A percentile compares a stretch with the other conserved stretches of the same genome.
Conservation (phyloP, 1,140 invertebrate genomes). For the Whitmania pigra region DNA sequence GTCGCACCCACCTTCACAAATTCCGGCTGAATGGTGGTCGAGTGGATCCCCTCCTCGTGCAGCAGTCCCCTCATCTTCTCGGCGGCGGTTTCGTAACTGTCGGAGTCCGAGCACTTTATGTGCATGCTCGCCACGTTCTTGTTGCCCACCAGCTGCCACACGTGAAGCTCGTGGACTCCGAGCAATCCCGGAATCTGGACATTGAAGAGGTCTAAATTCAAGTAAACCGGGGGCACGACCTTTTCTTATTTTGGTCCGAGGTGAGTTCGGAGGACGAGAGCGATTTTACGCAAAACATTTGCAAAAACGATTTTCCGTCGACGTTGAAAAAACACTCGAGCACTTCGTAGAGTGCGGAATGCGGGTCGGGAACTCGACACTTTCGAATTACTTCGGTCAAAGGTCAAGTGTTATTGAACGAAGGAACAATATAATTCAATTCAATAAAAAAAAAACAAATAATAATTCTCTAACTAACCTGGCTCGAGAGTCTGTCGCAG, state of each 20-base stretch:
- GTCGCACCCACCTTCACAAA: slow-evolving; percentile 1
- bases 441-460: too few species aligned
- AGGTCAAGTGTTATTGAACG: too few species aligned
- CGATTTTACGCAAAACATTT: background rate
- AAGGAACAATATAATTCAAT: too few species aligned
- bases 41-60: slow-evolving; percentile 20
- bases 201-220: background rate
- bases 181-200: slow-evolving; percentile 3
- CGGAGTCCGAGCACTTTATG: background rate
- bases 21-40: slow-evolving; percentile 18
- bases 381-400: too few species aligned
- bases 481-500: background rate
- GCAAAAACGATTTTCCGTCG: background rate
- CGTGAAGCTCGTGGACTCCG: slow-evolving; percentile 10
- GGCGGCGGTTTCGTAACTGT: slow-evolving; percentile 2
- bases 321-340: too few species aligned
- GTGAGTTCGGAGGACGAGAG: background rate
- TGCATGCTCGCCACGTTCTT: slow-evolving; percentile 4
- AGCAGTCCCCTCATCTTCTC: slow-evolving; percentile 7
- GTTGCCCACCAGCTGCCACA: slow-evolving; percentile 16
- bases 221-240: background rate
- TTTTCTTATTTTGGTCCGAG: background rate
- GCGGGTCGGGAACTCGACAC: too few species aligned
- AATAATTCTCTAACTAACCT: background rate
- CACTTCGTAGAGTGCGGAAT: too few species aligned